A percentile compares a stretch with the other conserved stretches of the same genome.
Evolutionary conservation across 1,140 invertebrate species (phyloP).

Genomic region (Bombus balteatus): DNA sequence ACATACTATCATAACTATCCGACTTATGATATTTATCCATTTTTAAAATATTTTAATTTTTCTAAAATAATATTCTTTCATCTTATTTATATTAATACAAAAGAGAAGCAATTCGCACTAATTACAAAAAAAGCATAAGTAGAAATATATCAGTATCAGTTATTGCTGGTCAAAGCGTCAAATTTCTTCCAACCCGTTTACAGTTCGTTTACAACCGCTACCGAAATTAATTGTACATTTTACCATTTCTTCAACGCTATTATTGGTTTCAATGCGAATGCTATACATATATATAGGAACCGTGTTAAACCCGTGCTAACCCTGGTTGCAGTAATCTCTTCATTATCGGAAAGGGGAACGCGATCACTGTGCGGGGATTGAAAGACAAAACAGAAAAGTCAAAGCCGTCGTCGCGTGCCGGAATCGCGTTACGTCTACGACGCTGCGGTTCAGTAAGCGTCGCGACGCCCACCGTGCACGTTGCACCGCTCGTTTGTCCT

Average conservation of each 20-base stretch:
- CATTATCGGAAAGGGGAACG: background rate
- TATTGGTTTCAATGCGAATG: background rate
- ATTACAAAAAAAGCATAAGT: background rate
- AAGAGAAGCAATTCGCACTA: background rate
- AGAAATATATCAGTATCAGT: background rate
- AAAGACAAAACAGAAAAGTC: conserved; percentile 3
- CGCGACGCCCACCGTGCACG: conserved; percentile 68
- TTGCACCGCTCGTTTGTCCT: conserved; percentile 44
- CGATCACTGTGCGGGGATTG: background rate
- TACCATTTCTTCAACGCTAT: background rate
- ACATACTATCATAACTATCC: no score
- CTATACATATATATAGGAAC: background rate
- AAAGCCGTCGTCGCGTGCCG: conserved; percentile 26
- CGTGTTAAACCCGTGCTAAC: background rate
- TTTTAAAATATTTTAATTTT: background rate
- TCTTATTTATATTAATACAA: background rate
- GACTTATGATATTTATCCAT: no score
- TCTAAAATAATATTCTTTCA: background rate
- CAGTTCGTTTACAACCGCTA: background rate
- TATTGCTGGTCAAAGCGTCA: background rate
- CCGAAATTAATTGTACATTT: background rate
- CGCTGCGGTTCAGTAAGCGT: conserved; percentile 70
- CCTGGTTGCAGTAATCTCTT: background rate
- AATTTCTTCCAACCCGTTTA: background rate
- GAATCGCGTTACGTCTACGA: conserved; percentile 34